Evolutionary conservation across 2,888 invertebrate species (phyloP), one percentile per base, ranked within the genome.

Genomic region (Microchrysa polita): DNA sequence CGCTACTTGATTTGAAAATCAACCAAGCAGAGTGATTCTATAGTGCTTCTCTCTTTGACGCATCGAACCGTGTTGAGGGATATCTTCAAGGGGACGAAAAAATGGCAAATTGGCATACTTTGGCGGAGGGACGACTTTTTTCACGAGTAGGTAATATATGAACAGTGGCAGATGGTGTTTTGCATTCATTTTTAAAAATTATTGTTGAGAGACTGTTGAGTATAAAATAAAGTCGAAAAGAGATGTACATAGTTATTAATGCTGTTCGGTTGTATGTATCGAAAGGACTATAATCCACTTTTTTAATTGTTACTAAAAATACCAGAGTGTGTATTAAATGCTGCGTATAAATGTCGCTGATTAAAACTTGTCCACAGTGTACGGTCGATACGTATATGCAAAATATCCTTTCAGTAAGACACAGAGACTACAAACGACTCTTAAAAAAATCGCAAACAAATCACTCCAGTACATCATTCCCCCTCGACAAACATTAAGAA

Each of bases 1-100:
- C 57, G n/a, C n/a, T n/a, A 74, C 65, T 74, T 7, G 27, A 34
- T 74, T 75, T 72, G 72, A 75, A 76, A 76, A 76, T 75, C 76
- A 75, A 76, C 76, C 75, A 73, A 75, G 75, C 75, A 72, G 67
- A 74, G 76, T 77, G 74, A 77, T 77, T 77, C 57, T 55, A n/a
- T n/a, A 27, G 53, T 44, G 44, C 44, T n/a, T n/a, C 72, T 57
- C 57, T 69, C 40, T 34, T 57, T 18, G 18, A 40, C 40, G 55
- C 42, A 42, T 55, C 55, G 18, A 20, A 57, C 40, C 55, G 18
- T 52, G 40, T 44, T n/a, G 0, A 18, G 42, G 40, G 42, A 40
- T 10, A 52, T 52, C 27, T 34, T 34, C 4, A 34, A 34, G 27
- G 27, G 16, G 10, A 69, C 48, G 57, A 69, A 57, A 69, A 53